phyloP scores from a whole-genome alignment of 2,113 vertebrate genomes.

The Peromyscus leucopus region DNA sequence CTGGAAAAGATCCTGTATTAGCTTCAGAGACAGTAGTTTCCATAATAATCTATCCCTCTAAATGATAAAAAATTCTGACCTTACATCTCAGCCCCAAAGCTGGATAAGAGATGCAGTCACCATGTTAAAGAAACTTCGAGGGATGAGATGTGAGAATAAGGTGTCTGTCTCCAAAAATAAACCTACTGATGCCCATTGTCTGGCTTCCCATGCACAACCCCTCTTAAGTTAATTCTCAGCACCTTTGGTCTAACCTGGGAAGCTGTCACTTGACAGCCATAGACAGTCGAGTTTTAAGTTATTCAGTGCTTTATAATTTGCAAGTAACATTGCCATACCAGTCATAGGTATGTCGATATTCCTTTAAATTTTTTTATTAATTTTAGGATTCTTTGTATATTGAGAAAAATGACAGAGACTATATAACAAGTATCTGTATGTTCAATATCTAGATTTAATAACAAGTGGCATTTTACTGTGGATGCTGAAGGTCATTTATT shows the following conservation, averaged over 20 bases:
- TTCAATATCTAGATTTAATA: not conserved
- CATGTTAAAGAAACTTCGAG: not conserved
- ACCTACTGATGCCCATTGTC: not conserved
- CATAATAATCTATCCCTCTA: slow-evolving; percentile 50
- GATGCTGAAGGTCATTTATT: not conserved
- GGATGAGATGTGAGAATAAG: not conserved
- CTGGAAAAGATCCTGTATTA: slow-evolving; percentile 49
- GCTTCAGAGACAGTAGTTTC: slow-evolving; percentile 28
- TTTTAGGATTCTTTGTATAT: not conserved
- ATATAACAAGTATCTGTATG: not conserved
- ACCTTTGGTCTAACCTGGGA: not conserved
- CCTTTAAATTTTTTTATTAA: not conserved
- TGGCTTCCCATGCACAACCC: not conserved
- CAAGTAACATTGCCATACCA: not conserved
- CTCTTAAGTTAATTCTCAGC: not conserved
- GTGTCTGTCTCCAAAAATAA: slow-evolving; percentile 41
- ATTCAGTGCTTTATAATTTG: slow-evolving; percentile 6
- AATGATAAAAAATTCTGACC: slow-evolving; percentile 55
- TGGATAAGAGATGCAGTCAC: slow-evolving; percentile 1
- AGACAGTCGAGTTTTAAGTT: not conserved
- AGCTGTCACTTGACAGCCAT: not conserved
- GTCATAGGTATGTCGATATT: not conserved
- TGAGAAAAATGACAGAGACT: not conserved
- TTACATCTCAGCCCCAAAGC: not conserved
- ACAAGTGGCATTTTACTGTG: not conserved